Percentiles rank a stretch among this genome's conserved stretches.
phyloP scores from a whole-genome alignment of 2,113 vertebrate species.

The Amphilophus citrinellus region DNA sequence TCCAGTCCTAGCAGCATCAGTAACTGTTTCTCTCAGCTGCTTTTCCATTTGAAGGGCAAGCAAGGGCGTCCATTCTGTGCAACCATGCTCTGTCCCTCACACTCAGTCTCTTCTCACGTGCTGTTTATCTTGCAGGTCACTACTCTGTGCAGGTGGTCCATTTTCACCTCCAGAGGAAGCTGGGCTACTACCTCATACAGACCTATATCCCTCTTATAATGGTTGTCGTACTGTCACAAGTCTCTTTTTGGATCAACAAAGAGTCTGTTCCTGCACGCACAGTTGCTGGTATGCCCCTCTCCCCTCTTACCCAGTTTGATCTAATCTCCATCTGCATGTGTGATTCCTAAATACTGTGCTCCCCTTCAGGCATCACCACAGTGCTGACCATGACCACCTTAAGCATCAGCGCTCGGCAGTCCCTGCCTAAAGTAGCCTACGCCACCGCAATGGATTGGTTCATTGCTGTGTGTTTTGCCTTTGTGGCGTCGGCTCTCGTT shows the following conservation, averaged over 20 bases:
- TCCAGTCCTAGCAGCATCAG: conserved; percentile 6
- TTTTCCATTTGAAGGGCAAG: conserved; percentile 67
- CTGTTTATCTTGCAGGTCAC: conserved; percentile 89
- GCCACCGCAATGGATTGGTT: conserved; percentile 98
- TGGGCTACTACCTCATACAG: conserved; percentile 87
- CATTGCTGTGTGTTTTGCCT: conserved; percentile 95
- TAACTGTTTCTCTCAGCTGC: conserved; percentile 36
- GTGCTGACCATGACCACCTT: conserved; percentile 96
- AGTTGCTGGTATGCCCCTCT: conserved; percentile 78
- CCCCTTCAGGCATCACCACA: conserved; percentile 89
- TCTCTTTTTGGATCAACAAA: conserved; percentile 89
- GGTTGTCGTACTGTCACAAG: conserved; percentile 87
- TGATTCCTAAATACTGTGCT: conserved; percentile 18
- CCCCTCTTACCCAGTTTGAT: background rate
- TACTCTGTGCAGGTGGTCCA: conserved; percentile 95
- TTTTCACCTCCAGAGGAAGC: conserved; percentile 93
- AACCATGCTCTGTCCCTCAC: conserved; percentile 18
- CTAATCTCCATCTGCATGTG: background rate
- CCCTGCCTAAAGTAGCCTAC: conserved; percentile 94
- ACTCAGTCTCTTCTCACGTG: conserved; percentile 56
- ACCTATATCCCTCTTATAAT: conserved; percentile 87
- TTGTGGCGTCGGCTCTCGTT: conserved; percentile 92
- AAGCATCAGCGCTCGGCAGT: conserved; percentile 95
- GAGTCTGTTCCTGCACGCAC: conserved; percentile 86
- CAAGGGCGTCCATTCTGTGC: conserved; percentile 53